Evolutionary conservation across 2,113 vertebrate species (phyloP).

Genomic region (Hyaena hyaena): DNA sequence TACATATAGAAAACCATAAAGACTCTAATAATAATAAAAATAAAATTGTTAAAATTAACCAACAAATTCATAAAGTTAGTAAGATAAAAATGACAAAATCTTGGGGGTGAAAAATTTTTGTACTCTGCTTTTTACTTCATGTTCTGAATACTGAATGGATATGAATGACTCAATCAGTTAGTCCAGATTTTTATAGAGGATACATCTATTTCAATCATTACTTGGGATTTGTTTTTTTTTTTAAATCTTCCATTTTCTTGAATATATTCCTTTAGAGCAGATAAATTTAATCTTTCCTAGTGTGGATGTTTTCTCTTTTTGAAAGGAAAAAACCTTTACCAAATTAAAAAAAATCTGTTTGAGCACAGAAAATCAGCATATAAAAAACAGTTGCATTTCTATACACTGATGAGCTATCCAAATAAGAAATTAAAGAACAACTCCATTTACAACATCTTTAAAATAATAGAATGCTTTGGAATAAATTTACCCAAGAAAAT

Average conservation of each 20-base stretch:
- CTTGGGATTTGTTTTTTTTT: slow-evolving; percentile 76
- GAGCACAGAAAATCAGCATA: neutral
- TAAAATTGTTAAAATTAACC: neutral
- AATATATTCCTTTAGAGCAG: slow-evolving; percentile 45
- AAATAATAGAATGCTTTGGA: neutral
- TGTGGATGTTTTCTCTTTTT: slow-evolving; percentile 56
- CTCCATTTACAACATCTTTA: neutral
- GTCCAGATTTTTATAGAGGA: slow-evolving; percentile 82
- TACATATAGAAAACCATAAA: neutral
- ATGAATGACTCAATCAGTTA: slow-evolving; percentile 73
- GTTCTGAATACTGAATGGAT: slow-evolving; percentile 81
- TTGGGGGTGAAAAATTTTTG: neutral
- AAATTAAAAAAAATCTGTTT: neutral
- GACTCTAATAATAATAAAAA: neutral
- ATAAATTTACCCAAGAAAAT: neutral
- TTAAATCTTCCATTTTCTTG: slow-evolving; percentile 39
- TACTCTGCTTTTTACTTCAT: slow-evolving; percentile 55
- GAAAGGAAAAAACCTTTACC: slow-evolving; percentile 72
- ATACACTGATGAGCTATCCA: neutral
- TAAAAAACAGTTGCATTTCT: neutral
- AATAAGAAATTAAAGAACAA: neutral
- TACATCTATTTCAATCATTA: slow-evolving; percentile 86
- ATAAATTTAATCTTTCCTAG: slow-evolving; percentile 19
- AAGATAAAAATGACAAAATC: neutral
- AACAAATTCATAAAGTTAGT: neutral